phyloP scores from a whole-genome alignment of 2,888 invertebrate species.

The Drosophila quinaria region DNA sequence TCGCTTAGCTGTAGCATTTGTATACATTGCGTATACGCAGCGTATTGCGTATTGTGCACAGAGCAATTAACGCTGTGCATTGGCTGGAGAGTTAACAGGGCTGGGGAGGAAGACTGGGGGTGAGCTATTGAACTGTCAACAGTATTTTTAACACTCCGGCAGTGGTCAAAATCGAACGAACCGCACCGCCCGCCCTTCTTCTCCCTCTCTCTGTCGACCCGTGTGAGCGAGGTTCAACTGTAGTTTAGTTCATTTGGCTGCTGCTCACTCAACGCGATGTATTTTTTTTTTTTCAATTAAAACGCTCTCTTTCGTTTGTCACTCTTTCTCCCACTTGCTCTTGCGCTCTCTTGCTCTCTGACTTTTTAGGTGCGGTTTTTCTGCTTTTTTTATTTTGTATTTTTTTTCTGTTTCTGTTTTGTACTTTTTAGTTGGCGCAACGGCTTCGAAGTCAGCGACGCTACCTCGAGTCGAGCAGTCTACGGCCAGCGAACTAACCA shows the following conservation, averaged over 20 bases:
- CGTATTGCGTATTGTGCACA: slow-evolving; percentile 35
- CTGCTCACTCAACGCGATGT: slow-evolving; percentile 21
- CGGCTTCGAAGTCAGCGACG: slow-evolving; percentile 65
- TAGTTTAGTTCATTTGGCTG: slow-evolving; percentile 54
- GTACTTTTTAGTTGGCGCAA: slow-evolving; percentile 47
- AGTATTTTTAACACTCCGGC: slow-evolving; percentile 49
- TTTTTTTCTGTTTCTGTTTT: slow-evolving; percentile 35
- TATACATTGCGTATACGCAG: slow-evolving; percentile 57
- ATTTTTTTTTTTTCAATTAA: slow-evolving; percentile 24
- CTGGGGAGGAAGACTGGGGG: background rate
- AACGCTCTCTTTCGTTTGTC: slow-evolving; percentile 41
- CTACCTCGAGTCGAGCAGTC: slow-evolving; percentile 71
- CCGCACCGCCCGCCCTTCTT: background rate
- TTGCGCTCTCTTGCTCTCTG: slow-evolving; percentile 25
- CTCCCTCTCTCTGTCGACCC: no score
- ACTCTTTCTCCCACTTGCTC: slow-evolving; percentile 28
- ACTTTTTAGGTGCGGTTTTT: slow-evolving; percentile 67
- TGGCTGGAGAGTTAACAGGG: background rate
- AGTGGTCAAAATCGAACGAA: slow-evolving; percentile 5
- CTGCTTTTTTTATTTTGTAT: slow-evolving; percentile 9
- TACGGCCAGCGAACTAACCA: slow-evolving; percentile 78
- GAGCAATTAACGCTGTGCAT: slow-evolving; percentile 20
- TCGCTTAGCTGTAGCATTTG: slow-evolving; percentile 10
- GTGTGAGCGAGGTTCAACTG: slow-evolving; percentile 44
- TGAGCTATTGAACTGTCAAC: slow-evolving; percentile 69